A percentile compares a stretch with the other conserved stretches of the same genome.
Evolutionary conservation across 1,140 invertebrate species (phyloP).

Genomic region (Pseudoatta argentina): DNA sequence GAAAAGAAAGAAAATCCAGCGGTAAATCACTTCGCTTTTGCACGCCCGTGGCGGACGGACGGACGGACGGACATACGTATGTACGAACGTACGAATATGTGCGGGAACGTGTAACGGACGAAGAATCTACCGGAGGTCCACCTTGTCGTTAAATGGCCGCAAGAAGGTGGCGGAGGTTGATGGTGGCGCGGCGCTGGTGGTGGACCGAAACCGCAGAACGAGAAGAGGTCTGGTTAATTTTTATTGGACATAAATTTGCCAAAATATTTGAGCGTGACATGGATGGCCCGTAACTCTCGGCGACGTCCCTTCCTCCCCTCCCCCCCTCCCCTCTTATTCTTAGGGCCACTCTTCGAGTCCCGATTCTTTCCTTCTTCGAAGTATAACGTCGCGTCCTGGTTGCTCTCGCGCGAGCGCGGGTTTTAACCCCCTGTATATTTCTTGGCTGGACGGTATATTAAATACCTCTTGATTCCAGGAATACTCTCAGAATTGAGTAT

Average conservation of each 20-base stretch:
- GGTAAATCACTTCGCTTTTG: slow-evolving; percentile 81
- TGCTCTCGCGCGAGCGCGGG: slow-evolving; percentile 34
- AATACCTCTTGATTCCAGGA: slow-evolving; percentile 74
- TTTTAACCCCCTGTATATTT: slow-evolving; percentile 42
- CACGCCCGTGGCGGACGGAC: slow-evolving; percentile 59
- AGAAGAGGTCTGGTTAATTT: slow-evolving; percentile 83
- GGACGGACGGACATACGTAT: slow-evolving; percentile 57
- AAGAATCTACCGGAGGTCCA: slow-evolving; percentile 72
- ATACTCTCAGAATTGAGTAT: slow-evolving; percentile 69
- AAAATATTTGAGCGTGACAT: slow-evolving; percentile 84
- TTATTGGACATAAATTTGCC: slow-evolving; percentile 85
- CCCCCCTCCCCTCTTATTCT: neutral
- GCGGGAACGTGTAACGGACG: slow-evolving; percentile 56
- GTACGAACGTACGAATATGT: slow-evolving; percentile 56
- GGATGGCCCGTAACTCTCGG: slow-evolving; percentile 81
- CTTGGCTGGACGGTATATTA: slow-evolving; percentile 61
- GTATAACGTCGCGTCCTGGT: slow-evolving; percentile 38
- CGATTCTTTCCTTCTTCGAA: slow-evolving; percentile 43
- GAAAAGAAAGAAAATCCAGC: slow-evolving; percentile 75
- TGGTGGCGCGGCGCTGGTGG: slow-evolving; percentile 63
- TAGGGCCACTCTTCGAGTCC: slow-evolving; percentile 32
- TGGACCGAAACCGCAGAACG: slow-evolving; percentile 70
- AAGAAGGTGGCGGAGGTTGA: slow-evolving; percentile 56
- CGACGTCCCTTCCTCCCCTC: slow-evolving; percentile 60
- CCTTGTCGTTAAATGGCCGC: slow-evolving; percentile 81